phyloP scores from a whole-genome alignment of 2,888 invertebrate genomes.

The Aspidapion aeneum region DNA sequence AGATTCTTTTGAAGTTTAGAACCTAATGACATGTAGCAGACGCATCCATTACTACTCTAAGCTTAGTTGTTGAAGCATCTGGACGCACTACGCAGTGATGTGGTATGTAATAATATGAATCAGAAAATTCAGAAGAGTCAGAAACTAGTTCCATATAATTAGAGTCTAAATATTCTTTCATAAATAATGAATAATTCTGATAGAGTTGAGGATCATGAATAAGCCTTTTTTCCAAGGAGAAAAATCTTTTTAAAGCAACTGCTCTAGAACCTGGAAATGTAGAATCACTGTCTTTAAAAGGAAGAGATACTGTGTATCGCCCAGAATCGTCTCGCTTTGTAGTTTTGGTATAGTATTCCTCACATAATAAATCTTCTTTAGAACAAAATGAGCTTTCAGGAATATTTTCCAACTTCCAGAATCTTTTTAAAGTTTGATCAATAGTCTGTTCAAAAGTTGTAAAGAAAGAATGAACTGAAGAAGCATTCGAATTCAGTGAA shows the following conservation, averaged over 20 bases:
- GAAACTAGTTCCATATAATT: conserved; percentile 4
- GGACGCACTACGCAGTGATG: conserved; percentile 6
- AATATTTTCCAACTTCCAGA: conserved; percentile 11
- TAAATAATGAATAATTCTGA: conserved; percentile 1
- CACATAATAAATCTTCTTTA: conserved; percentile 11
- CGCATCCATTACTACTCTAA: conserved; percentile 13
- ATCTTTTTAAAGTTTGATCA: conserved; percentile 7
- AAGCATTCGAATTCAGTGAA: background rate
- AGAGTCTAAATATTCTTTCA: conserved; percentile 4
- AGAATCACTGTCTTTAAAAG: conserved; percentile 9
- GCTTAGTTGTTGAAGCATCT: conserved; percentile 9
- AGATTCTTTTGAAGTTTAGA: conserved; percentile 15
- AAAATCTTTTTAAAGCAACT: conserved; percentile 3
- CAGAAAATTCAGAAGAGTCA: background rate
- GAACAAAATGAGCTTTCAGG: background rate
- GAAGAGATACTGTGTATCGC: conserved; percentile 12
- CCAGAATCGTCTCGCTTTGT: conserved; percentile 7
- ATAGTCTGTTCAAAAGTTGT: background rate
- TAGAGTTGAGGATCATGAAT: conserved; percentile 2
- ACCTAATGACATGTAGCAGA: conserved; percentile 7
- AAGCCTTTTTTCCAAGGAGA: conserved; percentile 10
- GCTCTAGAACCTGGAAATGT: background rate
- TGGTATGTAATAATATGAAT: conserved; percentile 1
- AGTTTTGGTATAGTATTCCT: conserved; percentile 8
- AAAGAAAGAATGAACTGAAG: background rate